Percentiles rank a stretch among this genome's conserved stretches.
Conservation (phyloP, 2,797 vertebrate species). For the Percopsis omiscomaycus region DNA sequence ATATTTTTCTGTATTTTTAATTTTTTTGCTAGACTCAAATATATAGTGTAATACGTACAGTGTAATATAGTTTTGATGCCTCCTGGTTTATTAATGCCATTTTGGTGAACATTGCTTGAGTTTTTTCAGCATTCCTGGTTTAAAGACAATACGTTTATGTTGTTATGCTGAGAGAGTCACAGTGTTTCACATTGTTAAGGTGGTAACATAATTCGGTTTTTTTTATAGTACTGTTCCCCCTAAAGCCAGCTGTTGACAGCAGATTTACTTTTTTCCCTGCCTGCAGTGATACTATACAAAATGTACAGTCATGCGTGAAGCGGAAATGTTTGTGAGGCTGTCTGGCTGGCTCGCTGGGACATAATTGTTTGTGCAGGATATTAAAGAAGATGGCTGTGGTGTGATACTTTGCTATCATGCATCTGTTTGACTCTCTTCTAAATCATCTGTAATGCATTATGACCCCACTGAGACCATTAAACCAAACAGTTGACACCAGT, state of each 20-base stretch:
- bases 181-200: constrained; percentile 44
- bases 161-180: constrained; percentile 22
- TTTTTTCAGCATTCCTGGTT: constrained; percentile 1
- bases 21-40: constrained; percentile 1
- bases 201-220: constrained; percentile 39
- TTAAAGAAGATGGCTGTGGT: constrained; percentile 54
- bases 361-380: constrained; percentile 54
- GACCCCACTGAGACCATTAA: constrained; percentile 38
- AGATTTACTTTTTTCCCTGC: constrained; percentile 32
- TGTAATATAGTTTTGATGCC: constrained; percentile 2
- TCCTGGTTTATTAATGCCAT: constrained; percentile 21
- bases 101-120: constrained; percentile 5
- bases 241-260: constrained; percentile 56
- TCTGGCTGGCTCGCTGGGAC: constrained; percentile 36
- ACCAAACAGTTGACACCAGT: constrained; percentile 16
- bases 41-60: background rate
- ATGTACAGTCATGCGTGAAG: constrained; percentile 56
- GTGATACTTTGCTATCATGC: constrained; percentile 43
- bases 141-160: constrained; percentile 33
- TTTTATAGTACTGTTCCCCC: constrained; percentile 39
- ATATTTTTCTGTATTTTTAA: background rate
- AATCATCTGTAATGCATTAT: constrained; percentile 19
- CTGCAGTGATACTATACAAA: constrained; percentile 39
- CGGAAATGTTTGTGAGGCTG: constrained; percentile 41
- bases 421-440: constrained; percentile 44